Base-by-base conservation (phyloP, 64 coral and sea anemone species). In the Porites australiensis region DNA sequence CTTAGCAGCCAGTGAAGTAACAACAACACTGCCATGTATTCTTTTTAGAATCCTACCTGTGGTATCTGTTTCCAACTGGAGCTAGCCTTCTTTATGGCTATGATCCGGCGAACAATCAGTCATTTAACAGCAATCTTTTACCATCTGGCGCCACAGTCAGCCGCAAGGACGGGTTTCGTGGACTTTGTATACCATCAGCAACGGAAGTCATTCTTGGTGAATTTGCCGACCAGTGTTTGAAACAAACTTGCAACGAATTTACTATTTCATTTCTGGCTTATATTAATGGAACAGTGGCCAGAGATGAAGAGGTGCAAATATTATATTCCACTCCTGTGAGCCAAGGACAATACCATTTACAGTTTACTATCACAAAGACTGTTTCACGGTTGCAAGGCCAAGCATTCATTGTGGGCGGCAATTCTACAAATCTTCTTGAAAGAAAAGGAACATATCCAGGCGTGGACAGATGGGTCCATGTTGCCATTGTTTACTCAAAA, bases 51-150 rank as follows among this genome's bases (percentile, higher is more conserved):
- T 71, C 68, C 21, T 71, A 37, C 68, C n/a, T 71, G 5, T 71
- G 68, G 68, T 71, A 71, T 71, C 12, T 71, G 68, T 71, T 71
- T 71, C 68, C 68, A 71, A 8, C 68, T 71, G 68, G 68, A 71
- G 68, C 68, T 44, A 71, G 6, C 68, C 68, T 20, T 71, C 7
- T 71, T 71, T 71, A 71, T 23, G 68, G 68, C 68, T 71, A 71
- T 22, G 68, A 71, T 71, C 23, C 68, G 10, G 21, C 9, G 12
- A 22, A 12, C 11, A 71, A 71, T 12, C n/a, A 10, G 43, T 71
- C 68, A 27, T 71, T 71, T 71, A 11, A 71, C 8, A 71, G 68
- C 68, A 22, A 71, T 23, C 10, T 71, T 4, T 10, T 71, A 23
- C 68, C 68, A 1, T 20, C n/a, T 71, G n/a, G 8, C 8, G 21